These are phyloP conservation scores for Distichodus sexfasciatus DNA, from an alignment of 2,797 vertebrate species.

Conservation along the genomic window DNA sequence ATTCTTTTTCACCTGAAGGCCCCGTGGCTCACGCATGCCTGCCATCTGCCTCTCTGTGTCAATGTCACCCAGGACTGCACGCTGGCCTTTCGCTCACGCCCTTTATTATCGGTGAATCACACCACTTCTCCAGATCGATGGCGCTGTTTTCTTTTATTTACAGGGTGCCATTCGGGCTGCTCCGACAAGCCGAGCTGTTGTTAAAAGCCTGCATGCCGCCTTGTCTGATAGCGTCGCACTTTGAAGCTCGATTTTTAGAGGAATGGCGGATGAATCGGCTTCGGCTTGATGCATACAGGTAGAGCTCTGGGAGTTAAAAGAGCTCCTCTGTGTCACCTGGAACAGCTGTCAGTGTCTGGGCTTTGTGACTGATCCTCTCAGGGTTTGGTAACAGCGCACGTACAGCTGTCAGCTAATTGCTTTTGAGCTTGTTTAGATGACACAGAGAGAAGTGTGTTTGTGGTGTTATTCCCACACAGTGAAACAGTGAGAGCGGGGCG, in stretches of 20 bases:
- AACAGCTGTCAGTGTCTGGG: background rate
- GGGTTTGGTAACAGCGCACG: background rate
- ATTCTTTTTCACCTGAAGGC: constrained; percentile 14
- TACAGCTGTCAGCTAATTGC: background rate
- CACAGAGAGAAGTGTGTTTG: background rate
- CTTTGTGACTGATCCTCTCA: background rate
- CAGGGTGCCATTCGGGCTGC: background rate
- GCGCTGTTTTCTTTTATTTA: background rate
- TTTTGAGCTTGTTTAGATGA: background rate
- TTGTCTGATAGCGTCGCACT: background rate
- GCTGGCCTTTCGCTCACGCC: constrained; percentile 1
- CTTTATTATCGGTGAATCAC: background rate
- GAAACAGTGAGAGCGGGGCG: background rate
- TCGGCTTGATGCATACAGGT: background rate
- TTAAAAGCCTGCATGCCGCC: background rate
- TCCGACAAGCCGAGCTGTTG: too few relatives aligned
- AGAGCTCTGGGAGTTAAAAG: background rate
- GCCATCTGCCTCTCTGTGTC: constrained; percentile 29
- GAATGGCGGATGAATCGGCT: background rate
- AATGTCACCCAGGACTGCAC: constrained; percentile 13
- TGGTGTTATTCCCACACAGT: background rate
- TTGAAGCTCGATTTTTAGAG: background rate
- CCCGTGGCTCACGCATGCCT: background rate
- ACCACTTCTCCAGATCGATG: background rate
- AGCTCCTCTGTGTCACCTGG: background rate